Evolutionary conservation across 2,888 invertebrate genomes (phyloP).

Genomic region (Pristionchus japonicus): DNA sequence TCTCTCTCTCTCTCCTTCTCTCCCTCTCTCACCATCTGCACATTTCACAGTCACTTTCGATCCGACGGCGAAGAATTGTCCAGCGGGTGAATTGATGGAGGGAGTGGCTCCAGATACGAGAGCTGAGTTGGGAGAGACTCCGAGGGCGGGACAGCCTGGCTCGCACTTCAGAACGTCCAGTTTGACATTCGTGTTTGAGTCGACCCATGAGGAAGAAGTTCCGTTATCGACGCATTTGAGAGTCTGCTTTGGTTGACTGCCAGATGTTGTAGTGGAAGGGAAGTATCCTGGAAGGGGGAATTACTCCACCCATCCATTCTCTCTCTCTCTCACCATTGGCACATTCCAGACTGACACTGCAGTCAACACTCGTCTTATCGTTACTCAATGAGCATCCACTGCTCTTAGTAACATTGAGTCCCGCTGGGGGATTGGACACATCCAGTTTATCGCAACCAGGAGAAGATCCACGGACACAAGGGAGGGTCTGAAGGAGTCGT

Average conservation of each 20-base stretch:
- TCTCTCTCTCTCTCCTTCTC: background rate
- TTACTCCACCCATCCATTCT: background rate
- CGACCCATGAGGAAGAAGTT: conserved; percentile 22
- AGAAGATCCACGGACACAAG: conserved; percentile 13
- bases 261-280: background rate
- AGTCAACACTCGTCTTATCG: conserved; percentile 23
- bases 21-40: background rate
- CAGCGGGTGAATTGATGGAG: background rate
- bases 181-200: background rate
- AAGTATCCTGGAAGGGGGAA: background rate
- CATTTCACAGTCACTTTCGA: conserved; percentile 15
- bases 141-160: conserved; percentile 34
- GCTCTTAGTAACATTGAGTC: conserved; percentile 4
- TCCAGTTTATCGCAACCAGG: conserved; percentile 28
- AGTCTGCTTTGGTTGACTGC: background rate
- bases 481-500: background rate
- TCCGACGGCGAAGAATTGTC: background rate
- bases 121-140: background rate
- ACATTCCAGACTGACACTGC: conserved; percentile 18
- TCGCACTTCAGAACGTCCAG: background rate
- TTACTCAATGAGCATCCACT: conserved; percentile 26
- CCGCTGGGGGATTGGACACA: background rate
- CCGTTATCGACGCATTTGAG: conserved; percentile 38
- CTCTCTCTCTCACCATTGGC: background rate
- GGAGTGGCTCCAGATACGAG: background rate